Conservation (phyloP, 2,888 invertebrate genomes). For the Tetranychus piercei region DNA sequence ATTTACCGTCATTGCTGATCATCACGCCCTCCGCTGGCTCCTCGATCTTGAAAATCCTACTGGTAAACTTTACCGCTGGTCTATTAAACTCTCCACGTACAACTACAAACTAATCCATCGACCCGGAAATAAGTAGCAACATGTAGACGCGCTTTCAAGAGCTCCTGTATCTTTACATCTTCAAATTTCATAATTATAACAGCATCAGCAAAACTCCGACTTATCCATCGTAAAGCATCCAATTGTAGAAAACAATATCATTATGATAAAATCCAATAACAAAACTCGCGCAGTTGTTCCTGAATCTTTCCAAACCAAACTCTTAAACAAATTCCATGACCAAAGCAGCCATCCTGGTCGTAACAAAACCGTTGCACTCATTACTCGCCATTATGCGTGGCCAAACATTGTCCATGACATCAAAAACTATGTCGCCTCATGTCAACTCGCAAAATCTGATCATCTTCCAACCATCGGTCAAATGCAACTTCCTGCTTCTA, state of each 20-base stretch:
- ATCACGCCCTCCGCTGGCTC: slow-evolving; percentile 9
- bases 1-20: slow-evolving; percentile 13
- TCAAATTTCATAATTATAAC: too few relatives aligned
- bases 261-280: not conserved
- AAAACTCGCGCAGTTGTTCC: too few relatives aligned
- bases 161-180: not conserved
- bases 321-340: not conserved
- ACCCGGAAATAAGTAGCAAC: not conserved
- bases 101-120: not conserved
- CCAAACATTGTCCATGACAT: not conserved
- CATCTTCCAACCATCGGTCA: not conserved
- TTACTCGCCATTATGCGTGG: not conserved
- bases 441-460: not conserved
- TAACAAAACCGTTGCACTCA: not conserved
- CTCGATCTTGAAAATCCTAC: not conserved
- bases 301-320: not conserved
- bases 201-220: too few relatives aligned
- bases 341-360: not conserved
- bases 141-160: not conserved
- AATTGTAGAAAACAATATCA: too few relatives aligned
- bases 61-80: not conserved
- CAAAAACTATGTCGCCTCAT: not conserved
- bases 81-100: not conserved
- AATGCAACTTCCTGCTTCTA: not conserved
- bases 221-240: too few relatives aligned